Conservation (phyloP, 2,888 invertebrate species). For the Cactoblastis cactorum region DNA sequence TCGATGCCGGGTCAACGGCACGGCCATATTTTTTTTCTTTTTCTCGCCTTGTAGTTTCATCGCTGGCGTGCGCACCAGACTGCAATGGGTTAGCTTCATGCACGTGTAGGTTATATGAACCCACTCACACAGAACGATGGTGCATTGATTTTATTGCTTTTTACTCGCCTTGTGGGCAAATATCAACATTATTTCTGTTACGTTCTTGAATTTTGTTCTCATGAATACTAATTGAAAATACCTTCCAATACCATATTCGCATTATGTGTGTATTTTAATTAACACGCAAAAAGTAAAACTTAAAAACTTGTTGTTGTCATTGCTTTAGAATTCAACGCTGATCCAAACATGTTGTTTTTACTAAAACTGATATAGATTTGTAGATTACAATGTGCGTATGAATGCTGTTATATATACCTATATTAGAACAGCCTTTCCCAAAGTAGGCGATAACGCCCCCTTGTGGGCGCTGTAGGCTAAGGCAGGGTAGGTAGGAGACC, state of each 20-base stretch:
- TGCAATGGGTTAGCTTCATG: constrained; percentile 18
- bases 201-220: background rate
- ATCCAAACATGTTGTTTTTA: too few relatives aligned
- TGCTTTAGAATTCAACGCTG: too few relatives aligned
- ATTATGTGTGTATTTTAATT: background rate
- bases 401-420: too few relatives aligned
- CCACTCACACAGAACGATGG: constrained; percentile 7
- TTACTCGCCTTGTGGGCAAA: background rate
- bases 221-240: background rate
- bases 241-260: too few relatives aligned
- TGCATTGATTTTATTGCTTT: constrained; percentile 4
- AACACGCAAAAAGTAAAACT: too few relatives aligned
- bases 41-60: constrained; percentile 36
- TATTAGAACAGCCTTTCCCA: too few relatives aligned
- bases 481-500: too few relatives aligned
- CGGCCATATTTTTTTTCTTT: constrained; percentile 34
- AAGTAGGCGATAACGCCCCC: too few relatives aligned
- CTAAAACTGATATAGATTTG: too few relatives aligned
- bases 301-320: too few relatives aligned
- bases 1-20: constrained; percentile 45
- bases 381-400: too few relatives aligned
- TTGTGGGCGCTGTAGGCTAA: too few relatives aligned
- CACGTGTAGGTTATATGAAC: constrained; percentile 12
- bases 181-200: background rate
- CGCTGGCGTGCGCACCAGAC: constrained; percentile 22